phyloP scores from a whole-genome alignment of 2,888 invertebrate species.

The Prosopocoilus inquinatus region DNA sequence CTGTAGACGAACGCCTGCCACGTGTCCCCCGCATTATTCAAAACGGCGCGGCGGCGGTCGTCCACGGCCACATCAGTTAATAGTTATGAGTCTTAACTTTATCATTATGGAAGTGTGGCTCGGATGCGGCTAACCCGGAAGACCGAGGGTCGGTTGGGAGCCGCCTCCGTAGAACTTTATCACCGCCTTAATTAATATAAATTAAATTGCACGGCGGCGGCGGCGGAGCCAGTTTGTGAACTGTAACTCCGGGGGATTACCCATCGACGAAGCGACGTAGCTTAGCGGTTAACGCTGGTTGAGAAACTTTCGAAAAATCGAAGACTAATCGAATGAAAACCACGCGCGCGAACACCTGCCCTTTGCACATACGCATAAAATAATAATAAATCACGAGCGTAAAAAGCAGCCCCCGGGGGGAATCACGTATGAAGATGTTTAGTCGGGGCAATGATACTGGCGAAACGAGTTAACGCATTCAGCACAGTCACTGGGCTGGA shows the following conservation, averaged over 20 bases:
- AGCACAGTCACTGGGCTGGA: slow-evolving; percentile 34
- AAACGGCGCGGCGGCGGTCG: slow-evolving; percentile 38
- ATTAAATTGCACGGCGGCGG: neutral
- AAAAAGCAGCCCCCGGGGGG: neutral
- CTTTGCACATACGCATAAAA: neutral
- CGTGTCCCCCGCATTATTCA: slow-evolving; percentile 42
- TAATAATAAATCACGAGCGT: slow-evolving; percentile 1
- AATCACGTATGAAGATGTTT: slow-evolving; percentile 27
- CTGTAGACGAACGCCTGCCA: slow-evolving; percentile 26
- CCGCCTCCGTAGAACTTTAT: slow-evolving; percentile 2
- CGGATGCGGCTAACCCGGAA: slow-evolving; percentile 24
- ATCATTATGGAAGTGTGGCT: slow-evolving; percentile 40
- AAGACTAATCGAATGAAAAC: too few species aligned
- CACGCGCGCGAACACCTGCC: slow-evolving; percentile 15
- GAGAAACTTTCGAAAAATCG: too few species aligned
- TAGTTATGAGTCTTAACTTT: slow-evolving; percentile 44
- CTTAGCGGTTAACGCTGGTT: too few species aligned
- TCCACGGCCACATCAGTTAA: slow-evolving; percentile 39
- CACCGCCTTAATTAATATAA: slow-evolving; percentile 4
- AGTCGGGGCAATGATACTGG: slow-evolving; percentile 26
- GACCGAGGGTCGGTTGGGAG: slow-evolving; percentile 12
- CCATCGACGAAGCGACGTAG: too few species aligned
- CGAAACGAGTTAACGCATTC: slow-evolving; percentile 33
- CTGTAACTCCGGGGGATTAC: too few species aligned
- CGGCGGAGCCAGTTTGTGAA: too few species aligned